These are phyloP conservation scores for Melinopterus prodromus DNA, from an alignment of 2,888 invertebrate genomes.

Conservation along the genomic window DNA sequence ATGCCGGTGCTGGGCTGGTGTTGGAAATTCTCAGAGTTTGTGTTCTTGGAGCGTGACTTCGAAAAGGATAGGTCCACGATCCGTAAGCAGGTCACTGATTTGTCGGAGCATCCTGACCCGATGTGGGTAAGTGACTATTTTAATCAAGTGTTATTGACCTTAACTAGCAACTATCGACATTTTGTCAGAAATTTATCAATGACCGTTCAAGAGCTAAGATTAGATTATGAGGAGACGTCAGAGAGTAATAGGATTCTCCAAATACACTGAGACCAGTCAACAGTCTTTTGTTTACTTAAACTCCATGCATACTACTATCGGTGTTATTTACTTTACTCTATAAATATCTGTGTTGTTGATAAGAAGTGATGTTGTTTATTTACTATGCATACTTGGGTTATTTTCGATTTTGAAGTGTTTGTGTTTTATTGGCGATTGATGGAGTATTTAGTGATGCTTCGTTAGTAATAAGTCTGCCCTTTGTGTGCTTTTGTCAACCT, in stretches of 20 bases:
- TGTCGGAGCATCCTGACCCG: slow-evolving; percentile 89
- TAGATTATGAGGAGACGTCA: slow-evolving; percentile 19
- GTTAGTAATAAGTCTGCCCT: no score
- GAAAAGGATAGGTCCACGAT: slow-evolving; percentile 90
- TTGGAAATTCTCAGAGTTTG: slow-evolving; percentile 95
- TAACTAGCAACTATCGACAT: not conserved
- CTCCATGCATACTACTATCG: not conserved
- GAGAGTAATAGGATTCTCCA: not conserved
- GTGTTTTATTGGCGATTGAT: not conserved
- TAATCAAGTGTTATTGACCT: slow-evolving; percentile 14
- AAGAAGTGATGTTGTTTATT: not conserved
- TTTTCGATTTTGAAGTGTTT: not conserved
- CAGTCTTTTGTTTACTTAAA: not conserved
- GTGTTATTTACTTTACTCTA: not conserved
- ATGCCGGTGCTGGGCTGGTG: slow-evolving; percentile 95
- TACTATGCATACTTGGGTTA: not conserved
- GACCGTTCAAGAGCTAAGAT: not conserved
- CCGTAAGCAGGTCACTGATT: slow-evolving; percentile 78
- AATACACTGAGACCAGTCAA: not conserved
- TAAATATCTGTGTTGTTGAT: not conserved
- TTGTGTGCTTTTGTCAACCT: no score
- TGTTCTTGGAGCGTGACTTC: slow-evolving; percentile 91
- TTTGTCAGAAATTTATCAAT: not conserved
- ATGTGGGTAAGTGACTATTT: slow-evolving; percentile 74
- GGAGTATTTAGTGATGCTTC: no score